Percentiles rank a stretch among this genome's conserved stretches.
Evolutionary conservation across 2,888 invertebrate species (phyloP).

Genomic region (Anthrax anthrax): DNA sequence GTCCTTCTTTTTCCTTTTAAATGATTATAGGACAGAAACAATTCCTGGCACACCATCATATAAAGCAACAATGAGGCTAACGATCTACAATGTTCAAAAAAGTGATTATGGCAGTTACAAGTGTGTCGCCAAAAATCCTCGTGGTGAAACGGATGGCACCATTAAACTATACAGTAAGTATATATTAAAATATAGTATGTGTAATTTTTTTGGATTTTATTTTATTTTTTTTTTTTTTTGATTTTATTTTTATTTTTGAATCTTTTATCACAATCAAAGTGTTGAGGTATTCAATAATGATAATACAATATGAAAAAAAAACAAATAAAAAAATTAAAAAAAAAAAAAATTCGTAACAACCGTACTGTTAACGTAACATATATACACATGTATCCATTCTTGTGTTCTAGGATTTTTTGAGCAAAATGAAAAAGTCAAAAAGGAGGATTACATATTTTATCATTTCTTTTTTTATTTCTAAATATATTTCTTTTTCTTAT

Average conservation of each 20-base stretch:
- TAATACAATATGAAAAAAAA: no score
- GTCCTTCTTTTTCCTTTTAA: constrained; percentile 11
- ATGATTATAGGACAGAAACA: constrained; percentile 44
- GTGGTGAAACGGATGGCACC: constrained; percentile 80
- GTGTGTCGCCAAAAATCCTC: constrained; percentile 75
- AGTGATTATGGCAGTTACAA: constrained; percentile 80
- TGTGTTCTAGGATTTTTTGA: no score
- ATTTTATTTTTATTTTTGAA: not conserved
- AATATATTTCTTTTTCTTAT: no score
- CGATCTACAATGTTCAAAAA: constrained; percentile 61
- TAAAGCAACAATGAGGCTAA: constrained; percentile 77
- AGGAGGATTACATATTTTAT: no score
- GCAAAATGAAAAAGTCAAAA: no score
- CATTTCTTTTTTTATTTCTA: no score
- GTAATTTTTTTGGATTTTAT: no score
- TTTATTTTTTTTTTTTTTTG: constrained; percentile 1
- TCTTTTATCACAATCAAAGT: not conserved
- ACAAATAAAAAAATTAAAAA: no score
- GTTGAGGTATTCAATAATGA: not conserved
- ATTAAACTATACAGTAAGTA: constrained; percentile 79
- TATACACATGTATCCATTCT: no score
- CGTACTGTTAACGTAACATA: no score
- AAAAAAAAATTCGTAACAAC: no score
- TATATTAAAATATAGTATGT: not conserved
- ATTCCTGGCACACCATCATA: constrained; percentile 56